These are phyloP conservation scores for Tolmerus cingulatus DNA, from an alignment of 2,888 invertebrate species.

Conservation along the genomic window DNA sequence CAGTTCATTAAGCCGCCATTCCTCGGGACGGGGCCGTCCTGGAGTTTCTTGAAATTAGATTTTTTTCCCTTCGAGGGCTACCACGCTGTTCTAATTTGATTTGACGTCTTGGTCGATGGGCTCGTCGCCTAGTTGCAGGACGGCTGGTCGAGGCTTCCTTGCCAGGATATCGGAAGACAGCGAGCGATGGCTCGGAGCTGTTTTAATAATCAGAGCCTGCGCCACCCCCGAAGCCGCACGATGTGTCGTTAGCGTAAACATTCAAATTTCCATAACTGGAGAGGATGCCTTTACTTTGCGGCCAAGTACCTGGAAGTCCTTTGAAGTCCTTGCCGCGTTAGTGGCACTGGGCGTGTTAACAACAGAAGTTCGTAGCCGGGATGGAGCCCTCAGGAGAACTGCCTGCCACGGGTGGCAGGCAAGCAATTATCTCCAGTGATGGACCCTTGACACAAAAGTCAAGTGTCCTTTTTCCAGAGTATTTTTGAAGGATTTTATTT, in stretches of 20 bases:
- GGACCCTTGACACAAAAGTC: constrained; percentile 48
- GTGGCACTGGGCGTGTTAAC: constrained; percentile 42
- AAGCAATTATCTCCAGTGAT: constrained; percentile 48
- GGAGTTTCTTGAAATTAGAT: constrained; percentile 11
- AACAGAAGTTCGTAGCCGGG: constrained; percentile 12
- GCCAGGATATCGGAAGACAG: neutral
- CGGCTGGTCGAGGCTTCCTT: neutral
- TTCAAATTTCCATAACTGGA: constrained; percentile 44
- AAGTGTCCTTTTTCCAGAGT: constrained; percentile 46
- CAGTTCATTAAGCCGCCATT: constrained; percentile 32
- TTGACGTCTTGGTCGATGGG: constrained; percentile 3
- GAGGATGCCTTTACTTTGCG: constrained; percentile 29
- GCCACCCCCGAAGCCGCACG: constrained; percentile 1
- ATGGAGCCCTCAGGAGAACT: neutral
- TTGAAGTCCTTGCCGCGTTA: constrained; percentile 38
- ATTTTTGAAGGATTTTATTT: constrained; percentile 49
- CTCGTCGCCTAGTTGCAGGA: neutral
- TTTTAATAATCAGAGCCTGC: neutral
- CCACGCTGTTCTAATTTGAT: constrained; percentile 28
- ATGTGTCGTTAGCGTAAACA: constrained; percentile 41
- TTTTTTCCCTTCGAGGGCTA: constrained; percentile 20
- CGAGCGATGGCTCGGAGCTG: neutral
- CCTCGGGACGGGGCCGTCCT: neutral
- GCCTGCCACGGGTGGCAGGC: constrained; percentile 22
- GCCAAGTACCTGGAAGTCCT: constrained; percentile 39